A percentile compares a stretch with the other conserved stretches of the same genome.
phyloP scores from a whole-genome alignment of 1,140 invertebrate species.

The Micrasema longulum region DNA sequence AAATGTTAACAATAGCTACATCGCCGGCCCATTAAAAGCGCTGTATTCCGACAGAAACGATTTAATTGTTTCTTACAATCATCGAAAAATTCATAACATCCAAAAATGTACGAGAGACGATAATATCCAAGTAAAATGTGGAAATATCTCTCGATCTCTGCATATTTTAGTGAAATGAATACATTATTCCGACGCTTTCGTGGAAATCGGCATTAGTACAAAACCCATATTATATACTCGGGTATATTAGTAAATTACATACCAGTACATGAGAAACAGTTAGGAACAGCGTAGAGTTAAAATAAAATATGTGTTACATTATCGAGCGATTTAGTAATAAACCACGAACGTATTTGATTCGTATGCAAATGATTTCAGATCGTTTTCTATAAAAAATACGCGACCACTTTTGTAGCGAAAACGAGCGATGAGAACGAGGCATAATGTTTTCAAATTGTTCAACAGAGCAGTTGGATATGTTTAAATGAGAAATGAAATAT shows the following conservation, averaged over 20 bases:
- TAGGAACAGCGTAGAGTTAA: slow-evolving; percentile 17
- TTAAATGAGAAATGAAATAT: too few species aligned
- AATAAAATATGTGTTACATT: slow-evolving; percentile 23
- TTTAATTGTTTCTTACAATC: slow-evolving; percentile 47
- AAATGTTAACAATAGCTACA: slow-evolving; percentile 44
- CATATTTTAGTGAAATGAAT: slow-evolving; percentile 42
- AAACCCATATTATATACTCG: slow-evolving; percentile 7
- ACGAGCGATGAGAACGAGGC: too few species aligned
- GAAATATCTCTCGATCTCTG: slow-evolving; percentile 42
- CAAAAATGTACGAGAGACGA: slow-evolving; percentile 44
- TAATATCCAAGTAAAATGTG: slow-evolving; percentile 40
- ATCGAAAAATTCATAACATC: slow-evolving; percentile 44
- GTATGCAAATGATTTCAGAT: not conserved
- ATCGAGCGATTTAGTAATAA: slow-evolving; percentile 14
- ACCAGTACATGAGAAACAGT: too few species aligned
- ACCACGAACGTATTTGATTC: slow-evolving; percentile 4
- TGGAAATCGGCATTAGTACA: slow-evolving; percentile 33
- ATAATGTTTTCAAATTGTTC: too few species aligned
- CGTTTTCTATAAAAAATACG: not conserved
- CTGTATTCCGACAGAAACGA: slow-evolving; percentile 45
- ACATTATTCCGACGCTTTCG: slow-evolving; percentile 35
- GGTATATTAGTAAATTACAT: too few species aligned
- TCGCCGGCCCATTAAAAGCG: slow-evolving; percentile 36
- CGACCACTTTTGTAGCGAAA: too few species aligned
- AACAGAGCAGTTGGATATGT: too few species aligned